Evolutionary conservation across 2,888 invertebrate genomes (phyloP).

Genomic region (Cepaea hortensis): DNA sequence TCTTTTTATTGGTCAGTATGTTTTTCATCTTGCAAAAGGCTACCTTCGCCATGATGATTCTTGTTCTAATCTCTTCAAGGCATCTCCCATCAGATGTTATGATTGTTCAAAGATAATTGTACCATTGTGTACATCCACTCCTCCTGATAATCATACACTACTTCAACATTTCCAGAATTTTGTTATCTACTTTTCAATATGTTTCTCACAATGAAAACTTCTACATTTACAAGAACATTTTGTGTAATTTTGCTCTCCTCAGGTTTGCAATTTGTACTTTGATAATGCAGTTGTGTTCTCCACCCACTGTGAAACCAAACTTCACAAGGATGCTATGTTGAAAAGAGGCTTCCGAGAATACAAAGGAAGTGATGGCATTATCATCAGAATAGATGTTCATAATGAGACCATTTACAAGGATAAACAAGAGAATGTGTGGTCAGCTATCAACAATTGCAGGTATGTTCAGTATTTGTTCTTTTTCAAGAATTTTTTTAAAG

Average conservation of each 20-base stretch:
- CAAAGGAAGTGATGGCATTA: conserved; percentile 35
- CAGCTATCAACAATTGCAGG: conserved; percentile 5
- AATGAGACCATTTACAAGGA: conserved; percentile 40
- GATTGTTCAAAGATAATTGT: too few species aligned
- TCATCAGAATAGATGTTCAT: conserved; percentile 40
- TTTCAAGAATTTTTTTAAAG: neutral
- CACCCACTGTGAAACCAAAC: conserved; percentile 58
- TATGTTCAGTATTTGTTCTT: neutral
- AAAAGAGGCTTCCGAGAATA: conserved; percentile 43
- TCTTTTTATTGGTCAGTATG: too few species aligned
- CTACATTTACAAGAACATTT: neutral
- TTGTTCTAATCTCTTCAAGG: too few species aligned
- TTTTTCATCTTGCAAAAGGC: too few species aligned
- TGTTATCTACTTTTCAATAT: too few species aligned
- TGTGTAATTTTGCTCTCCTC: neutral
- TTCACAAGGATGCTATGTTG: conserved; percentile 47
- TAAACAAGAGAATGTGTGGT: conserved; percentile 17
- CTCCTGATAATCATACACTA: too few species aligned
- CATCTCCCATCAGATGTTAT: too few species aligned
- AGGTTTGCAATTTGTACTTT: conserved; percentile 60
- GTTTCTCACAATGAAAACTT: neutral
- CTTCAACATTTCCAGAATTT: too few species aligned
- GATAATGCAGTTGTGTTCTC: conserved; percentile 61
- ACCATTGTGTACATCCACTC: too few species aligned
- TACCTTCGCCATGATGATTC: too few species aligned